A percentile compares a stretch with the other conserved stretches of the same genome.
phyloP scores from a whole-genome alignment of 1,140 invertebrate species.

The Ctenoplectra terminalis region DNA sequence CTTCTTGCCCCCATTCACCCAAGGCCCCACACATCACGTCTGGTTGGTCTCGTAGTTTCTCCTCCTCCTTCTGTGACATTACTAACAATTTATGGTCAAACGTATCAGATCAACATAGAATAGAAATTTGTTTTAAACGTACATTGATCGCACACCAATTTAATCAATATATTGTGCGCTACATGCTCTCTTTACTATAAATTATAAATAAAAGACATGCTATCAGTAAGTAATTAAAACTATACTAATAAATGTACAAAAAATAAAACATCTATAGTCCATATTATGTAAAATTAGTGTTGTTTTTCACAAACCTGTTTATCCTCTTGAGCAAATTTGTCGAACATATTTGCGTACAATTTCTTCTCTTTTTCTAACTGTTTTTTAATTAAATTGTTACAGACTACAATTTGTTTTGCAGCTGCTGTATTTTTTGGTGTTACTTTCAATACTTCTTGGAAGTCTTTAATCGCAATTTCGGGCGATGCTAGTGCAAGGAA shows the following conservation, averaged over 20 bases:
- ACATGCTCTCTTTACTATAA: conserved; percentile 22
- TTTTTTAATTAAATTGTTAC: conserved; percentile 89
- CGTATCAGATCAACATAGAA: conserved; percentile 16
- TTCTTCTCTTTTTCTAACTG: conserved; percentile 93
- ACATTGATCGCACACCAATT: conserved; percentile 11
- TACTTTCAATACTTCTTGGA: conserved; percentile 87
- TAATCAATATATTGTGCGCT: conserved; percentile 23
- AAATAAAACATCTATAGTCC: background rate
- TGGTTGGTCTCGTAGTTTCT: conserved; percentile 86
- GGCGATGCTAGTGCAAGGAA: conserved; percentile 90
- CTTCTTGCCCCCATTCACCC: conserved; percentile 89
- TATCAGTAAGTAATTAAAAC: conserved; percentile 1
- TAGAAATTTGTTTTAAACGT: conserved; percentile 41
- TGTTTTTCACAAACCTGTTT: conserved; percentile 86
- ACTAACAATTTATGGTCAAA: conserved; percentile 76
- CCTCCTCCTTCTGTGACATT: conserved; percentile 86
- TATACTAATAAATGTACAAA: background rate
- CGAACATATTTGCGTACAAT: conserved; percentile 97
- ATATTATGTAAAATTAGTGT: conserved; percentile 36
- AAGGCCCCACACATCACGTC: conserved; percentile 87
- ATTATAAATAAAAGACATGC: conserved; percentile 14
- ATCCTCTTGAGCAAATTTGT: conserved; percentile 92
- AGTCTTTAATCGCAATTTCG: conserved; percentile 91
- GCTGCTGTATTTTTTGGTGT: conserved; percentile 94
- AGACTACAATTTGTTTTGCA: conserved; percentile 88